Conservation (phyloP, 2,888 invertebrate species). For the Drosophila imparisetae region DNA sequence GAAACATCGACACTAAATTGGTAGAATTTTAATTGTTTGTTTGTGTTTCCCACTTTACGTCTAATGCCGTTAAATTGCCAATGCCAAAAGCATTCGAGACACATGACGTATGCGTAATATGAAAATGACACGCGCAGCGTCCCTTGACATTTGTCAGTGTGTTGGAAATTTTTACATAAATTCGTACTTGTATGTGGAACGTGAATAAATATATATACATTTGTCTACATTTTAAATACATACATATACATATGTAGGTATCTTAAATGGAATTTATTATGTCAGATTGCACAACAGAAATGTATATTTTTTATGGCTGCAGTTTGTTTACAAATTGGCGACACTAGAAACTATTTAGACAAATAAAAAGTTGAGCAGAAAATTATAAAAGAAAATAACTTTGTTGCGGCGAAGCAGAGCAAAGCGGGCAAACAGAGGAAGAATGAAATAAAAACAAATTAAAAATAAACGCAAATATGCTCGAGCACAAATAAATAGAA, state of each 20-base stretch:
- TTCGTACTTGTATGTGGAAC: not conserved
- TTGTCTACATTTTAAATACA: constrained; percentile 5
- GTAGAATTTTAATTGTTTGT: constrained; percentile 18
- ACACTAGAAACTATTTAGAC: constrained; percentile 71
- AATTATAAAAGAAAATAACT: constrained; percentile 26
- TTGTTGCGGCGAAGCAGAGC: constrained; percentile 18
- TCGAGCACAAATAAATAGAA: constrained; percentile 53
- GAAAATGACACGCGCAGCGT: constrained; percentile 41
- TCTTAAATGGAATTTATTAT: constrained; percentile 36
- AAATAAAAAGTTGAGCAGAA: constrained; percentile 45
- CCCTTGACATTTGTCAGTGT: constrained; percentile 64
- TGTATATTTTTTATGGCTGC: constrained; percentile 52
- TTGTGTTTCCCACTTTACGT: constrained; percentile 27
- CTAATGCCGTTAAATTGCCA: constrained; percentile 40
- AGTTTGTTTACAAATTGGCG: constrained; percentile 80
- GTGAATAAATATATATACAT: constrained; percentile 8
- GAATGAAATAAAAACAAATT: constrained; percentile 71
- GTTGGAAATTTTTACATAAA: constrained; percentile 33
- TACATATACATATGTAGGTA: constrained; percentile 9
- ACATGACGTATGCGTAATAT: constrained; percentile 75
- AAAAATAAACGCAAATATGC: constrained; percentile 55
- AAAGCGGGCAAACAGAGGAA: constrained; percentile 24
- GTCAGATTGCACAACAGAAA: constrained; percentile 51
- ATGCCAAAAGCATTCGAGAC: constrained; percentile 54
- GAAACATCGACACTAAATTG: constrained; percentile 24